phyloP scores from a whole-genome alignment of 1,140 invertebrate species.

The Centruroides sculpturatus region DNA sequence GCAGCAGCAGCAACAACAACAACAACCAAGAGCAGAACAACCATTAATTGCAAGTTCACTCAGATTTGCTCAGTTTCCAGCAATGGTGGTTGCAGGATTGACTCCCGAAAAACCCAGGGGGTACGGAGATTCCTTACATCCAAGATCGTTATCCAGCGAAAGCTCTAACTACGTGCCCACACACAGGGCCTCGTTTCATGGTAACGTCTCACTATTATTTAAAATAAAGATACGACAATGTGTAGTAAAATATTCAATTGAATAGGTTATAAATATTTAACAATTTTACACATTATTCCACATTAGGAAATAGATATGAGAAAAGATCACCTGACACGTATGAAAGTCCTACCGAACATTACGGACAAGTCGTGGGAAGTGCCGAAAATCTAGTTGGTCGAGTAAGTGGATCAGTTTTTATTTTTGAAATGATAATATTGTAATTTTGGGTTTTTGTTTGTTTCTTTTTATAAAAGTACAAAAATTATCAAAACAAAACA shows the following conservation, averaged over 20 bases:
- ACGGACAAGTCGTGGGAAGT: conserved; percentile 69
- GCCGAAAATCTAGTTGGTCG: conserved; percentile 85
- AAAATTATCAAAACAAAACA: too few species aligned
- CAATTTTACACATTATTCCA: too few species aligned
- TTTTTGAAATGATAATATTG: too few species aligned
- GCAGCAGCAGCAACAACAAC: too few species aligned
- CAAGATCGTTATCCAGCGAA: background rate
- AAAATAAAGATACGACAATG: background rate
- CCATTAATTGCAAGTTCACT: conserved; percentile 38
- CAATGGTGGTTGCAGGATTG: conserved; percentile 55
- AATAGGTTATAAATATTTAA: background rate
- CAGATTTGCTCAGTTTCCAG: conserved; percentile 56
- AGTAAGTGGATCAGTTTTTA: conserved; percentile 45
- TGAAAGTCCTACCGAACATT: conserved; percentile 3
- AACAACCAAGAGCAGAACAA: too few species aligned
- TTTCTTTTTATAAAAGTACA: too few species aligned
- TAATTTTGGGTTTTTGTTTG: too few species aligned
- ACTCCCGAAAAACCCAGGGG: background rate
- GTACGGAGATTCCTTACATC: background rate
- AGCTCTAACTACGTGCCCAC: background rate
- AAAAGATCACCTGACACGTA: too few species aligned
- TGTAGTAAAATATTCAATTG: background rate
- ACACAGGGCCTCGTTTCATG: conserved; percentile 16
- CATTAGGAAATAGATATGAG: too few species aligned
- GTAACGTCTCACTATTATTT: background rate